phyloP scores from a whole-genome alignment of 2,113 vertebrate genomes.

The Platichthys stellatus region DNA sequence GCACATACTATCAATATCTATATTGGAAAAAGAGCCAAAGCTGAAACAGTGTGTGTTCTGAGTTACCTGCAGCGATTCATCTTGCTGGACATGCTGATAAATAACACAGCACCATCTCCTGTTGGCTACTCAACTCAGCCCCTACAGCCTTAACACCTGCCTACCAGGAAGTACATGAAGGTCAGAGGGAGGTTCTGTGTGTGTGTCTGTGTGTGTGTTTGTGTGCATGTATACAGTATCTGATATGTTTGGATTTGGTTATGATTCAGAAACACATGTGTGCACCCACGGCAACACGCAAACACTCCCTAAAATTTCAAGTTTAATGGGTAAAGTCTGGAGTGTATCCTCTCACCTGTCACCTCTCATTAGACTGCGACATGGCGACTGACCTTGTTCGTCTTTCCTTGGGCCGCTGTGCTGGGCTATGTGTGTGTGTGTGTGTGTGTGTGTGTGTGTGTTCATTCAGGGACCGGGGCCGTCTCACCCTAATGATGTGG shows the following conservation, averaged over 20 bases:
- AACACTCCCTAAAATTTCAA: constrained; percentile 68
- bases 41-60: constrained; percentile 20
- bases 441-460: constrained; percentile 45
- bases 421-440: constrained; percentile 40
- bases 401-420: constrained; percentile 65
- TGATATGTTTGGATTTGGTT: constrained; percentile 32
- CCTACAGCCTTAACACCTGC: constrained; percentile 69
- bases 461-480: constrained; percentile 56
- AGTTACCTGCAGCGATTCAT: constrained; percentile 56
- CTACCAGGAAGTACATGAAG: constrained; percentile 69
- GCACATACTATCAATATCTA: background rate
- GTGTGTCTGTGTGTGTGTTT: background rate
- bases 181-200: constrained; percentile 55
- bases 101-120: constrained; percentile 63
- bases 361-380: constrained; percentile 80
- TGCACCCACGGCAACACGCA: constrained; percentile 18
- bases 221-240: constrained; percentile 5
- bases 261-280: constrained; percentile 35
- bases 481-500: constrained; percentile 82
- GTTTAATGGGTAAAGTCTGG: constrained; percentile 78
- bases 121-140: constrained; percentile 54
- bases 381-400: constrained; percentile 80
- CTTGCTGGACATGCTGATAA: constrained; percentile 59
- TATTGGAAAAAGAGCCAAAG: constrained; percentile 1
- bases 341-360: constrained; percentile 83